phyloP scores from a whole-genome alignment of 2,888 invertebrate species.

The Pristionchus entomophagus region DNA sequence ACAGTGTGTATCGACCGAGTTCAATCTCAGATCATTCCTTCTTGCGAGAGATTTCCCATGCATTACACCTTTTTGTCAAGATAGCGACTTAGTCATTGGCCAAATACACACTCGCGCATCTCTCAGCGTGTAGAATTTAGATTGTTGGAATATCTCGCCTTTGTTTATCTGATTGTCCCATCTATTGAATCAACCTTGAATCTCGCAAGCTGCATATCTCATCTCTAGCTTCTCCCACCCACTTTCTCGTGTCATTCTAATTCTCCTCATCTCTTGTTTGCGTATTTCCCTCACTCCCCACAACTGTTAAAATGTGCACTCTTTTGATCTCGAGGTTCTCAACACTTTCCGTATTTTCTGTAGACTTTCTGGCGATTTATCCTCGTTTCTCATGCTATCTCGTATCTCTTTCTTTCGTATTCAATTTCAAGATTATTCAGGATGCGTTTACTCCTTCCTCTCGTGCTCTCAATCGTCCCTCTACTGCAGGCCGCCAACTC shows the following conservation, averaged over 20 bases:
- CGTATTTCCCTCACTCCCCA: no score
- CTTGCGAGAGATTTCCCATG: background rate
- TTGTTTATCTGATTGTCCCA: no score
- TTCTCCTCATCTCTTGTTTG: background rate
- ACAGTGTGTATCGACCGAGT: background rate
- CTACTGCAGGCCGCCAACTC: slow-evolving; percentile 15
- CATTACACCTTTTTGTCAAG: slow-evolving; percentile 24
- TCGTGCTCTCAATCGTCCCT: background rate
- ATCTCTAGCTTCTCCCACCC: no score
- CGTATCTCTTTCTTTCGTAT: background rate
- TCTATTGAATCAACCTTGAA: no score
- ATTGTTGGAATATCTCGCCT: no score
- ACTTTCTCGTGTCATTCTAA: background rate
- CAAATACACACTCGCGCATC: background rate
- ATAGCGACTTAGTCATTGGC: slow-evolving; percentile 7
- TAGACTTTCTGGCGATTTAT: background rate
- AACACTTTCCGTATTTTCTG: background rate
- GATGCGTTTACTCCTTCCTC: background rate
- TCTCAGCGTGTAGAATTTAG: background rate
- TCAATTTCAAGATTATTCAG: background rate
- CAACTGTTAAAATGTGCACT: no score
- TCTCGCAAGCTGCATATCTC: no score
- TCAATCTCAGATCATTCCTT: background rate
- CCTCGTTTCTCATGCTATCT: background rate
- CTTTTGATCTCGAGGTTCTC: no score